phyloP scores from a whole-genome alignment of 2,888 invertebrate species.

The Stenodema calcarata region DNA sequence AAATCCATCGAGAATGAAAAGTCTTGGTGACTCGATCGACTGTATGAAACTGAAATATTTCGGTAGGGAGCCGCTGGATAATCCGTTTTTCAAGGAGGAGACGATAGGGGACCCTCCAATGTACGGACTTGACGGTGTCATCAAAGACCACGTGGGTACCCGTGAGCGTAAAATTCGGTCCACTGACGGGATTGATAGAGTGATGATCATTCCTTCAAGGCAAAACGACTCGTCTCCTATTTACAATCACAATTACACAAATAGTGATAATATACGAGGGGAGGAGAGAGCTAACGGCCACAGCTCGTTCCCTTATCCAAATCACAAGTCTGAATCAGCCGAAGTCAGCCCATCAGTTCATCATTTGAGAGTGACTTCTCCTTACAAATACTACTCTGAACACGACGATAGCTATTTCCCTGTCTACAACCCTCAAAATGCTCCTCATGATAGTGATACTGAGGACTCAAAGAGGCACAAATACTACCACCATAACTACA shows the following conservation, averaged over 20 bases:
- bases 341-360: slow-evolving; percentile 7
- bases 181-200: background rate
- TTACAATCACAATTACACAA: background rate
- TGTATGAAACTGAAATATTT: slow-evolving; percentile 79
- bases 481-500: slow-evolving; percentile 29
- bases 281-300: background rate
- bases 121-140: background rate
- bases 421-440: background rate
- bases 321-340: slow-evolving; percentile 37
- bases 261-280: background rate
- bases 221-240: background rate
- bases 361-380: slow-evolving; percentile 1
- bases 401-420: slow-evolving; percentile 25
- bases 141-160: background rate
- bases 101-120: background rate
- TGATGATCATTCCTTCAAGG: slow-evolving; percentile 13
- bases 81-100: slow-evolving; percentile 70
- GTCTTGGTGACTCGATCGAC: slow-evolving; percentile 75
- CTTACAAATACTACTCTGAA: slow-evolving; percentile 29
- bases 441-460: background rate
- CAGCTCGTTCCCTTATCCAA: slow-evolving; percentile 20
- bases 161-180: background rate
- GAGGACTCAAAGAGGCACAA: slow-evolving; percentile 28
- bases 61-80: slow-evolving; percentile 76
- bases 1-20: slow-evolving; percentile 64